These are phyloP conservation scores for Caenorhabditis briggsae DNA, from an alignment of 1,140 invertebrate species.

Conservation along the genomic window DNA sequence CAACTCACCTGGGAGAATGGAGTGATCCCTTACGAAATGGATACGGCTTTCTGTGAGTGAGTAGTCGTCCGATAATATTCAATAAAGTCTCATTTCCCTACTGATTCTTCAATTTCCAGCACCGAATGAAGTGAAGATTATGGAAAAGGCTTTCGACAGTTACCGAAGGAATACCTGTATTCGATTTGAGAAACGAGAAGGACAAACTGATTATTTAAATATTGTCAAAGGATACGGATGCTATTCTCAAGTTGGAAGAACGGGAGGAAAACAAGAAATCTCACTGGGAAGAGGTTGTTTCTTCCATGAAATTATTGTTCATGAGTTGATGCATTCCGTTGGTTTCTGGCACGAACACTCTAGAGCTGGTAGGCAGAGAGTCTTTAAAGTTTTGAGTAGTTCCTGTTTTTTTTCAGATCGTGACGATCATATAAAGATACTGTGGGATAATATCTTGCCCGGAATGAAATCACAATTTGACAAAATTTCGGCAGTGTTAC, in stretches of 20 bases:
- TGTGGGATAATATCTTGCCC: constrained; percentile 78
- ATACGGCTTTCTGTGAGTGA: constrained; percentile 76
- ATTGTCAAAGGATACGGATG: constrained; percentile 76
- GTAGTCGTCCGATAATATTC: constrained; percentile 47
- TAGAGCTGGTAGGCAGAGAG: constrained; percentile 68
- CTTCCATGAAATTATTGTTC: constrained; percentile 77
- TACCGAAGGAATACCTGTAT: constrained; percentile 75
- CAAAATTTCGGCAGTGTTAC: constrained; percentile 75
- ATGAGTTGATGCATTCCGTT: constrained; percentile 75
- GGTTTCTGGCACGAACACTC: constrained; percentile 78
- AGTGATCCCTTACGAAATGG: constrained; percentile 74
- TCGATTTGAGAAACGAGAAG: constrained; percentile 68
- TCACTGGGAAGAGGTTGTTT: constrained; percentile 77
- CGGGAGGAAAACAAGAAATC: constrained; percentile 77
- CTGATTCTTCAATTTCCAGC: constrained; percentile 50
- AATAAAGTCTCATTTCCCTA: neutral
- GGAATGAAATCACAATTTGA: constrained; percentile 78
- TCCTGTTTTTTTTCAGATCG: constrained; percentile 65
- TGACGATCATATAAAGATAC: constrained; percentile 76
- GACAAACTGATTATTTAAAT: constrained; percentile 73
- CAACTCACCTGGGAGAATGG: constrained; percentile 73
- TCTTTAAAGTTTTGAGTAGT: neutral
- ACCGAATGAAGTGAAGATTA: constrained; percentile 69
- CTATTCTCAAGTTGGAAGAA: constrained; percentile 77
- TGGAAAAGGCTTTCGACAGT: constrained; percentile 73